These are phyloP conservation scores for Bergia puertoricense DNA, from an alignment of 92 coral and sea anemone genomes.

Conservation along the genomic window DNA sequence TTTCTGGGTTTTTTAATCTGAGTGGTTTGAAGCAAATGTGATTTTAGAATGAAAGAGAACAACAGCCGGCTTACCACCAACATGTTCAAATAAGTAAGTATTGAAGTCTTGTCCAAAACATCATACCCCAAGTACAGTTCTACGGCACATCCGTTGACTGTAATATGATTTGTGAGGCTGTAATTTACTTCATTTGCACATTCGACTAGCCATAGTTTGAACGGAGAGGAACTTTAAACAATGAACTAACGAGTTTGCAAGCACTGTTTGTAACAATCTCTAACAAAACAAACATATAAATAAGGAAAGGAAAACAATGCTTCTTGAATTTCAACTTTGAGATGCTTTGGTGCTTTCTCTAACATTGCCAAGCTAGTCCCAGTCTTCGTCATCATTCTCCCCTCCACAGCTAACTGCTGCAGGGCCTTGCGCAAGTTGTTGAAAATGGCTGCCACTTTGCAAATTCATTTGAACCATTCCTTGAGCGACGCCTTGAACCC, in stretches of 20 bases:
- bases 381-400: slow-evolving; percentile 37
- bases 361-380: slow-evolving; percentile 17
- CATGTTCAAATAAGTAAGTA: too few species aligned
- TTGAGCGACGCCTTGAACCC: not conserved
- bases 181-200: not conserved
- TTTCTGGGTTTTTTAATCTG: too few species aligned
- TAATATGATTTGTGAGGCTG: not conserved
- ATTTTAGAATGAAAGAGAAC: too few species aligned
- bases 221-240: not conserved
- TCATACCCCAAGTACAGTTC: not conserved
- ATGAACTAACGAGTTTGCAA: not conserved
- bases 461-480: slow-evolving; percentile 5
- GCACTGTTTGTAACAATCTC: not conserved
- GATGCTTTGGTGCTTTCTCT: not conserved
- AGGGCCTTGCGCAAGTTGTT: not conserved
- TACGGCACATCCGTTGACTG: not conserved
- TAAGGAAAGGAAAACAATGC: not conserved
- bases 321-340: not conserved
- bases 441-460: slow-evolving; percentile 1
- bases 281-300: slow-evolving; percentile 10
- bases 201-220: not conserved
- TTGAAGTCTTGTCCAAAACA: too few species aligned
- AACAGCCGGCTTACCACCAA: too few species aligned
- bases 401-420: slow-evolving; percentile 20
- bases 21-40: too few species aligned